A percentile compares a stretch with the other conserved stretches of the same genome.
phyloP scores from a whole-genome alignment of 2,113 vertebrate genomes.

The Collichthys lucidus region DNA sequence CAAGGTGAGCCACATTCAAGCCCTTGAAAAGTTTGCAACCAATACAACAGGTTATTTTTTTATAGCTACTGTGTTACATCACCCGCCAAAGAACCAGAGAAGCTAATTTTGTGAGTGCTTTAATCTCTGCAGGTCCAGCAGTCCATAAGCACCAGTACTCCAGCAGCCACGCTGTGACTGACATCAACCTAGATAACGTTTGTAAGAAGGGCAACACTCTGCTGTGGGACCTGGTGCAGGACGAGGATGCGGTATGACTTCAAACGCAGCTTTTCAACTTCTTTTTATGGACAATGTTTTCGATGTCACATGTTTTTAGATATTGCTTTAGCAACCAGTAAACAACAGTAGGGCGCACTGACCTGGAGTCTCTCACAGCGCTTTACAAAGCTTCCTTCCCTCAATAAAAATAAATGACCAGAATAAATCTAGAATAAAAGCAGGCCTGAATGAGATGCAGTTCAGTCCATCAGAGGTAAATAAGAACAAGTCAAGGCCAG shows the following conservation, averaged over 20 bases:
- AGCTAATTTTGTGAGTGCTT: fast-evolving
- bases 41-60: background rate
- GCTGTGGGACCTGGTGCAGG: constrained; percentile 99
- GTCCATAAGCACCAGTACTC: constrained; percentile 98
- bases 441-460: background rate
- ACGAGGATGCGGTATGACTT: constrained; percentile 93
- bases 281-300: background rate
- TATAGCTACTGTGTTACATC: background rate
- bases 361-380: background rate
- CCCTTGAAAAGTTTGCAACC: background rate
- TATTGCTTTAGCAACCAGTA: background rate
- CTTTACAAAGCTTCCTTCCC: background rate
- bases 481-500: background rate
- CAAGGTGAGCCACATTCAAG: constrained; percentile 85
- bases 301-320: background rate
- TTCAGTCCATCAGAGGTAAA: background rate
- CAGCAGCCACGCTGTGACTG: constrained; percentile 92
- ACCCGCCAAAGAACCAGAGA: background rate
- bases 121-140: constrained; percentile 87
- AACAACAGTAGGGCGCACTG: background rate
- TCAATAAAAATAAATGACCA: background rate
- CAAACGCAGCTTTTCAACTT: background rate
- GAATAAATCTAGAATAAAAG: background rate
- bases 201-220: constrained; percentile 99
- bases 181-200: constrained; percentile 99